These are phyloP conservation scores for Hydra vulgaris DNA, from an alignment of 30 jellyfish, hydroid and myxozoan species.

Conservation along the genomic window DNA sequence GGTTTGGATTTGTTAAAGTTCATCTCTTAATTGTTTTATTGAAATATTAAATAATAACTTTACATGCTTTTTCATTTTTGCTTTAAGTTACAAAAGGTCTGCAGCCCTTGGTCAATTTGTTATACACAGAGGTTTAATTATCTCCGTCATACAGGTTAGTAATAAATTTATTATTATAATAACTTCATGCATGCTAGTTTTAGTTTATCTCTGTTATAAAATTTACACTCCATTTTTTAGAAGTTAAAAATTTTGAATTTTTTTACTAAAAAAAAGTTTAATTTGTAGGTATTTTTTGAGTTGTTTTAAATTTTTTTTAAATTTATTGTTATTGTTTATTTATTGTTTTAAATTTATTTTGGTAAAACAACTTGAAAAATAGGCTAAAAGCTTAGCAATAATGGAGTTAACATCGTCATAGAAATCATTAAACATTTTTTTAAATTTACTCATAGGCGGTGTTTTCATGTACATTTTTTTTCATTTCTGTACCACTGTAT, in stretches of 20 bases:
- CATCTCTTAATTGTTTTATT: neutral
- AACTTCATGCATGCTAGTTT: too few relatives aligned
- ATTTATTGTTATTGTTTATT: too few relatives aligned
- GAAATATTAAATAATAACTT: neutral
- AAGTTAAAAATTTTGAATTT: neutral
- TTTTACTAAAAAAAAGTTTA: neutral
- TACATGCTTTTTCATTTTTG: neutral
- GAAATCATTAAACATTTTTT: neutral
- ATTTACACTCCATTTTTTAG: too few relatives aligned
- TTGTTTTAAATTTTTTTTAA: neutral
- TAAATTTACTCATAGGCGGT: constrained; percentile 63
- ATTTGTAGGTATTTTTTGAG: too few relatives aligned
- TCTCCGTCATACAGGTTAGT: constrained; percentile 83
- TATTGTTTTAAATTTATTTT: too few relatives aligned
- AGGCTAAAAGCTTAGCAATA: too few relatives aligned
- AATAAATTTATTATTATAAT: neutral
- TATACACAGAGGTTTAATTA: constrained; percentile 85
- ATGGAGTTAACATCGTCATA: too few relatives aligned
- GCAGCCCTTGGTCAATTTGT: constrained; percentile 96
- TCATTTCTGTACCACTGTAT: constrained; percentile 74
- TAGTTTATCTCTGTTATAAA: too few relatives aligned
- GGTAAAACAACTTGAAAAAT: too few relatives aligned
- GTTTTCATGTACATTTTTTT: constrained; percentile 77
- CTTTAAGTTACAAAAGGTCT: constrained; percentile 70
- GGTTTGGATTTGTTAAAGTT: constrained; percentile 2